Base-by-base conservation (phyloP, 2,888 invertebrate species). In the Hypomecis atomaria region DNA sequence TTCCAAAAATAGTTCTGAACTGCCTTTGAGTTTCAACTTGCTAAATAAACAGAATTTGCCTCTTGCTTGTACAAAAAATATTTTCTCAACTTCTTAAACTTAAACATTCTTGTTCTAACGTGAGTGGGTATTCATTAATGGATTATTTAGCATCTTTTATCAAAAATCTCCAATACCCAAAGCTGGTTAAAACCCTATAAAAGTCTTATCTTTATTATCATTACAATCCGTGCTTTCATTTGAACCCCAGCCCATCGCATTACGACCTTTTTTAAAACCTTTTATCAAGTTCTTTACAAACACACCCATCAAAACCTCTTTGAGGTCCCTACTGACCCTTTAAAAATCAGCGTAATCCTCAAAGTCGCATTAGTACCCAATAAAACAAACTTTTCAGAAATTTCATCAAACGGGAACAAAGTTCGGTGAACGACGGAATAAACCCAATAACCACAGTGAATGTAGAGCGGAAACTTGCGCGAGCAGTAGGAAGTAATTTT, bases 381-480 rank as follows among this genome's bases (percentile, higher is more conserved):
- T 64, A 65, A 62, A 69, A 62, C 58, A 62, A 72, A 77, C 70
- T 74, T 74, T 74, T 71, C 70, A 65, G 64, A 67, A 72, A 73
- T 75, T 75, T 68, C 63, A 52, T 70, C 66, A 67, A 69, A 73
- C 67, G 64, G 54, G 60, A 67, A 74, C 65, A 69, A 68, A 69
- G 53, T 66, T 72, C 49, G 43, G 62, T 58, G 62, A 67, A 67
- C 67, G 62, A 54, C 52, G 69, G 67, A 72, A 72, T 69, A 67
- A 72, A 72, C 69, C 74, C 75, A 65, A 71, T 72, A 72, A 74
- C 58, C 65, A 50, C 58, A 57, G 59, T 56, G 45, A 42, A 34
- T 13, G 6, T 49, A 63, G 63, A 50, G 13, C 11, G 10, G 10
- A 11, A 59, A 37, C 58, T 63, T n/a, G 6, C 6, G 42, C 42